These are phyloP conservation scores for Zaprionus tsacasi DNA, from an alignment of 1,140 invertebrate genomes.

Conservation along the genomic window DNA sequence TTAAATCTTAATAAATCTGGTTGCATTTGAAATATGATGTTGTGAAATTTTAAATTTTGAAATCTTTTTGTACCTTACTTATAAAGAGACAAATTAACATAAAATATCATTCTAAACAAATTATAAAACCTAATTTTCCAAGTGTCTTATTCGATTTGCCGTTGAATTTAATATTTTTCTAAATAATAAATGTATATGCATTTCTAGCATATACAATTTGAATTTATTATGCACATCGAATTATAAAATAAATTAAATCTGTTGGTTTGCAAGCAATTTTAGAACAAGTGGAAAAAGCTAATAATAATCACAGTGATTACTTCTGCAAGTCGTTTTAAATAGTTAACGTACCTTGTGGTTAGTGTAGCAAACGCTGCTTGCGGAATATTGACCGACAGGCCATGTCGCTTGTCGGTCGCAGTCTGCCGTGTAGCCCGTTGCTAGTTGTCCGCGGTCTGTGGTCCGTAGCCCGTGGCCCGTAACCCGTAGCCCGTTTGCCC, in stretches of 20 bases:
- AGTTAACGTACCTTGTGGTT: neutral
- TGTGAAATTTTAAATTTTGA: neutral
- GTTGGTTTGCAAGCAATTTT: neutral
- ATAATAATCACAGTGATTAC: neutral
- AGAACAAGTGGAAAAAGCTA: neutral
- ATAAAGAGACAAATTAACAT: neutral
- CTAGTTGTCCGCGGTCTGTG: constrained; percentile 8
- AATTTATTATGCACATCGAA: no score
- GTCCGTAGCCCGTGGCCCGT: constrained; percentile 19
- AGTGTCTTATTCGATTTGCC: neutral
- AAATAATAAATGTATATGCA: neutral
- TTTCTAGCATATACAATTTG: neutral
- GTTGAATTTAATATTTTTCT: neutral
- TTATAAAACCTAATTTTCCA: neutral
- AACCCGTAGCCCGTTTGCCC: constrained; percentile 43
- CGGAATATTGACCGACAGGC: constrained; percentile 60
- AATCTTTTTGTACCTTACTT: neutral
- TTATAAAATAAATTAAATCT: neutral
- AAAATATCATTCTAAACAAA: neutral
- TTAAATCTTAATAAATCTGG: constrained; percentile 5
- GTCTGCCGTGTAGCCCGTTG: neutral
- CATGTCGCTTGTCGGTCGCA: constrained; percentile 32
- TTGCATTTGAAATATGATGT: neutral
- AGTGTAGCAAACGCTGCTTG: constrained; percentile 29
- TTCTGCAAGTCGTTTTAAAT: neutral